Base-by-base conservation (phyloP, 2,113 vertebrate genomes). In the Maylandia zebra region DNA sequence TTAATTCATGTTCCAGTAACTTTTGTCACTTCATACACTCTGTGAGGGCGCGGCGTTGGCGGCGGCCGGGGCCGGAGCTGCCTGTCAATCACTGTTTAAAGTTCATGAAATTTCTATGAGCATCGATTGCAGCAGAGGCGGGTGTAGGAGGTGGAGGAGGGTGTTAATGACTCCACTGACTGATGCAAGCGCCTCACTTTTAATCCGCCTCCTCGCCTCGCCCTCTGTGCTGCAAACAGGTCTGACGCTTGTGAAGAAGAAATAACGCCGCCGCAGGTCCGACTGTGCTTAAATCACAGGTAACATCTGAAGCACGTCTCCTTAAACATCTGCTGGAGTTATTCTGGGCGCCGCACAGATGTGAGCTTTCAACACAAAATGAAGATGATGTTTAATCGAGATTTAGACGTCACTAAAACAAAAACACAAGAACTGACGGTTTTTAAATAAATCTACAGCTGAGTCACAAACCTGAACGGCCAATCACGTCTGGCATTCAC, bases 101-200 rank as follows among this genome's bases (percentile, higher is more conserved):
- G 92, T 96, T 96, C 95, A 96, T 96, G 95, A 95, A 96, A 95
- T 95, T 95, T 96, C 95, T 93, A 95, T 96, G 96, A 96, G 96
- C 85, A 96, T 96, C 84, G 95, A 96, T 95, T 64, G 56, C 22
- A 84, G 83, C 78, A 12, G 80, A 76, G 36, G 69, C 48, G 81
- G 9, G 61, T 13, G 11, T n/a, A 48, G 61, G 74, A 52, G 32
- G 22, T 52, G 59, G 57, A 4, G 32, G 48, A 5, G 22, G 80
- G 82, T 16, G 88, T 84, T 83, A 69, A 86, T 84, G 90, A 85
- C 84, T 71, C 83, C 36, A 24, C 34, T 86, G 94, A 96, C 95
- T 95, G 95, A 96, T 96, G 91, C 69, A 88, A 38, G 87, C 56
- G 78, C 86, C 89, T 38, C 66, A 32, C 86, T 92, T 80, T 87